Percentiles rank a stretch among this genome's conserved stretches.
These are phyloP conservation scores for Pyrocephalus nanus DNA, from an alignment of 2,797 vertebrate species.

Conservation along the genomic window DNA sequence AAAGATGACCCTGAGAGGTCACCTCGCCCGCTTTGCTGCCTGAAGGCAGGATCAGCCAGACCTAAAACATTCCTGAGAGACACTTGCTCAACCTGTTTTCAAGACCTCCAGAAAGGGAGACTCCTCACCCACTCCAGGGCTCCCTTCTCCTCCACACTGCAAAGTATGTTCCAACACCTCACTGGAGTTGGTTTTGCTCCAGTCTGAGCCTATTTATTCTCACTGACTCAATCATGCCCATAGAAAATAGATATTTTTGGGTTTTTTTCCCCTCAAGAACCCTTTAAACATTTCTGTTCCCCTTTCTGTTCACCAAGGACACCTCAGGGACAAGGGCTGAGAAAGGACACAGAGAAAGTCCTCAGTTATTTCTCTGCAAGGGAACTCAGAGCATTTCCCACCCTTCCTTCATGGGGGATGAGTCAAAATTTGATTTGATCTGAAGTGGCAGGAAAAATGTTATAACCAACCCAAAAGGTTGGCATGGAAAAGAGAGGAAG, in stretches of 20 bases:
- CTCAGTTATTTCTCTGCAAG: background rate
- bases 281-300: background rate
- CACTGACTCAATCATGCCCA: background rate
- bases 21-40: background rate
- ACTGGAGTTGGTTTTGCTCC: background rate
- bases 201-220: background rate
- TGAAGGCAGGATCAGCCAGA: conserved; percentile 36
- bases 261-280: background rate
- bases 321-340: background rate
- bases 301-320: background rate
- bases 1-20: background rate
- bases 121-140: background rate
- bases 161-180: background rate
- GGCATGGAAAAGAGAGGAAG: background rate
- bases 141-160: background rate
- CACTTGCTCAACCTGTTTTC: conserved; percentile 39
- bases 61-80: conserved; percentile 43
- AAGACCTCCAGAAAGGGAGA: background rate
- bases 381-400: background rate
- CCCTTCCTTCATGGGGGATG: background rate
- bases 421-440: background rate
- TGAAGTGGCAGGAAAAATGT: background rate
- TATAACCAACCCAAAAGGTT: background rate
- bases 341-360: background rate
- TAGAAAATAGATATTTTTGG: background rate